A percentile compares a stretch with the other conserved stretches of the same genome.
These are phyloP conservation scores for Mesorhabditis spiculigera DNA, from an alignment of 2,888 invertebrate species.

Conservation along the genomic window DNA sequence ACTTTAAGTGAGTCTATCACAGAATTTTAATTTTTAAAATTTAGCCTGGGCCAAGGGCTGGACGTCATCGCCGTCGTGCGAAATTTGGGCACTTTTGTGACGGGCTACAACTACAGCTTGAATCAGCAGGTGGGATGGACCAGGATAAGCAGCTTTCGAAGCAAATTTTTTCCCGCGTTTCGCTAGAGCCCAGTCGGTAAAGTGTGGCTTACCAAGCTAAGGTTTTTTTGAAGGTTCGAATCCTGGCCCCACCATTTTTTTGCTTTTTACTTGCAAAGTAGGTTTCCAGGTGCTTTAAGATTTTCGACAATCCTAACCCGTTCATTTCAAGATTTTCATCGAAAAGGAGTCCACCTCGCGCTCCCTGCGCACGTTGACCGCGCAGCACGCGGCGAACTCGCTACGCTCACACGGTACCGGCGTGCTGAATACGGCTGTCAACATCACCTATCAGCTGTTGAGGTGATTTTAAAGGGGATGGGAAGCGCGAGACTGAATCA, in stretches of 20 bases:
- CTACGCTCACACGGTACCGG: constrained; percentile 63
- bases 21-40: neutral
- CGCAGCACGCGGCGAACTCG: constrained; percentile 90
- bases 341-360: constrained; percentile 86
- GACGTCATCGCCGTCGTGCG: constrained; percentile 95
- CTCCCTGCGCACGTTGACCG: constrained; percentile 88
- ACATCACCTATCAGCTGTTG: constrained; percentile 71
- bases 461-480: constrained; percentile 8
- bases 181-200: no score
- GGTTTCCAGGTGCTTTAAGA: neutral
- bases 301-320: neutral
- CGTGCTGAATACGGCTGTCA: constrained; percentile 54
- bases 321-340: constrained; percentile 72
- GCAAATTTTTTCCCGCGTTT: no score
- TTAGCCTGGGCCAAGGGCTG: constrained; percentile 78
- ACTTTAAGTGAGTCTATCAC: neutral
- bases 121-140: constrained; percentile 36
- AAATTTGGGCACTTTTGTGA: constrained; percentile 89
- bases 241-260: no score
- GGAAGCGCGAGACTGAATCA: no score
- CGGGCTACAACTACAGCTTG: constrained; percentile 87
- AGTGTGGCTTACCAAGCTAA: no score
- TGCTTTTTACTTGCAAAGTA: no score
- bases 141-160: no score
- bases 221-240: no score